phyloP scores from a whole-genome alignment of 2,113 vertebrate genomes.

The Salvelinus alpinus region DNA sequence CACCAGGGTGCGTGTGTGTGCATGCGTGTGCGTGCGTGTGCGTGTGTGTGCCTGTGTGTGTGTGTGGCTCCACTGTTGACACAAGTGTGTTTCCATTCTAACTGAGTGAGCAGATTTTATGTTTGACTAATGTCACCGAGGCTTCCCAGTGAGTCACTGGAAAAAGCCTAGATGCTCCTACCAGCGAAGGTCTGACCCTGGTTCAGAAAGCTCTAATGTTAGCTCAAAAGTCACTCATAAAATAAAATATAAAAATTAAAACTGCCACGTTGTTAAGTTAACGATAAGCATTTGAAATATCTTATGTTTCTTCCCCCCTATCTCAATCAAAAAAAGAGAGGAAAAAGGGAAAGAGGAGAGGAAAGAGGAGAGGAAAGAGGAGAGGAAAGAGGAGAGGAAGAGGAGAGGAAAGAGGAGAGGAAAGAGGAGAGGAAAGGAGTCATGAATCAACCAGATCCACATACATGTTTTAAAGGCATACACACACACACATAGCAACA shows the following conservation, averaged over 20 bases:
- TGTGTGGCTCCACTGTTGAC: slow-evolving; percentile 29
- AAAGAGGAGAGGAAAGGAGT: slow-evolving; percentile 38
- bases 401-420: slow-evolving; percentile 9
- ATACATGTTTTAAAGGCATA: slow-evolving; percentile 30
- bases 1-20: slow-evolving; percentile 43
- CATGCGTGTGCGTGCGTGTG: neutral
- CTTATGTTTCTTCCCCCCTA: slow-evolving; percentile 11
- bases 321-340: slow-evolving; percentile 4
- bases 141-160: slow-evolving; percentile 16
- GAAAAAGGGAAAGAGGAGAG: neutral
- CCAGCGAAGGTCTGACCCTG: slow-evolving; percentile 33
- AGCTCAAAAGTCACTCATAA: slow-evolving; percentile 44
- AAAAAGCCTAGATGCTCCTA: slow-evolving; percentile 33
- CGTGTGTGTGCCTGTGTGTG: neutral
- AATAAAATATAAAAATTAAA: slow-evolving; percentile 31
- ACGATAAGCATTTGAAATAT: slow-evolving; percentile 44
- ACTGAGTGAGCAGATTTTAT: slow-evolving; percentile 53
- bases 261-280: slow-evolving; percentile 52
- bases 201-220: neutral
- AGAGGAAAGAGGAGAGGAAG: neutral
- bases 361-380: too few species aligned
- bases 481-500: slow-evolving; percentile 19
- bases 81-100: slow-evolving; percentile 52
- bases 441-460: slow-evolving; percentile 49
- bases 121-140: slow-evolving; percentile 49